These are phyloP conservation scores for Venusia cambrica DNA, from an alignment of 2,888 invertebrate species.

Conservation along the genomic window DNA sequence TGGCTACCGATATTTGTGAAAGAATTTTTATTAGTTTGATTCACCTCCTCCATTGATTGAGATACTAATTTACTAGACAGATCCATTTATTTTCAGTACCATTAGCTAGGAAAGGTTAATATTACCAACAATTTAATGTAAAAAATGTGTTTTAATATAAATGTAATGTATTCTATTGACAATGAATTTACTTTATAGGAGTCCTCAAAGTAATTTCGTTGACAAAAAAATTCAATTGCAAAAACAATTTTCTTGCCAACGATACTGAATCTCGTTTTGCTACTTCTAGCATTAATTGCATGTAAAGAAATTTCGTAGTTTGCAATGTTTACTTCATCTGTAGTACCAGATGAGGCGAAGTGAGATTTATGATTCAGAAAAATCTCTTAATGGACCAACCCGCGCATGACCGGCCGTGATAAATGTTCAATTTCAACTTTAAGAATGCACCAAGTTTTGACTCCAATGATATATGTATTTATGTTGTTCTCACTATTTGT, in stretches of 20 bases:
- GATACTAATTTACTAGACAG: too few relatives aligned
- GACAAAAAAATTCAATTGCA: too few relatives aligned
- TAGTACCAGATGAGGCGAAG: slow-evolving; percentile 74
- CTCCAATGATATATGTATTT: slow-evolving; percentile 71
- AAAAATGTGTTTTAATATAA: too few relatives aligned
- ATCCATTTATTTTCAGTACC: too few relatives aligned
- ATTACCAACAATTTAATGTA: too few relatives aligned
- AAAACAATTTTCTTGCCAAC: slow-evolving; percentile 1
- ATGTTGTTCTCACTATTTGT: slow-evolving; percentile 52
- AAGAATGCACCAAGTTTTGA: slow-evolving; percentile 77
- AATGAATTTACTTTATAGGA: too few relatives aligned
- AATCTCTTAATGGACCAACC: slow-evolving; percentile 78
- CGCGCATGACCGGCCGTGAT: slow-evolving; percentile 71
- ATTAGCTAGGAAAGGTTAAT: too few relatives aligned
- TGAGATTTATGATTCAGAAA: slow-evolving; percentile 79
- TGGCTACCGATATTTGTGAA: slow-evolving; percentile 27
- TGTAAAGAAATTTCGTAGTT: slow-evolving; percentile 37
- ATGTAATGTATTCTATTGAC: too few relatives aligned
- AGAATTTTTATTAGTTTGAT: slow-evolving; percentile 12
- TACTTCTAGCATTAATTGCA: slow-evolving; percentile 9
- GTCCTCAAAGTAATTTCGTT: too few relatives aligned
- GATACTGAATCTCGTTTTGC: not conserved
- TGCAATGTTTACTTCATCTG: slow-evolving; percentile 62
- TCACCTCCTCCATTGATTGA: too few relatives aligned
- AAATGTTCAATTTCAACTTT: slow-evolving; percentile 80